These are phyloP conservation scores for Saccopteryx bilineata DNA, from an alignment of 2,113 vertebrate species.

Conservation along the genomic window DNA sequence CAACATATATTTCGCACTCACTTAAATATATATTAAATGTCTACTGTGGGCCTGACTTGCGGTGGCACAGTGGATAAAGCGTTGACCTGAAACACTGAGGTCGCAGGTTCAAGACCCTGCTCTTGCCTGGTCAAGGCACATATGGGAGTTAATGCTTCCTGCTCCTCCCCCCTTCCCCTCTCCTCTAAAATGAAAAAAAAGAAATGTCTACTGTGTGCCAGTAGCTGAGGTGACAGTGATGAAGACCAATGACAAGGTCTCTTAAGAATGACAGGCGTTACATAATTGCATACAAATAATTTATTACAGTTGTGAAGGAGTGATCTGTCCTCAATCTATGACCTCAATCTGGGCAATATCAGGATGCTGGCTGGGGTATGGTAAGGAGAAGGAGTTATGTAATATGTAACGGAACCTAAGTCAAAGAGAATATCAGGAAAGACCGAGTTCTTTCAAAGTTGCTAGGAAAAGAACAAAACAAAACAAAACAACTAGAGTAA, in stretches of 20 bases:
- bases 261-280: background rate
- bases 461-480: background rate
- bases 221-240: background rate
- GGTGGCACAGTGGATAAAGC: too few relatives aligned
- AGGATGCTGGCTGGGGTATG: background rate
- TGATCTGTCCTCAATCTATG: background rate
- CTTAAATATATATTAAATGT: background rate
- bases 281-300: background rate
- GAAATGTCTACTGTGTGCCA: background rate
- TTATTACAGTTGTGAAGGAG: background rate
- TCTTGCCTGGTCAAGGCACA: too few relatives aligned
- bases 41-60: background rate
- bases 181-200: too few relatives aligned
- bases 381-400: background rate
- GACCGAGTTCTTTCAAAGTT: background rate
- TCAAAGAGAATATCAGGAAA: conserved; percentile 11
- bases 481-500: background rate
- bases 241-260: background rate
- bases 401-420: background rate
- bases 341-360: background rate
- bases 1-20: conserved; percentile 1
- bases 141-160: too few relatives aligned
- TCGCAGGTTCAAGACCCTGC: too few relatives aligned
- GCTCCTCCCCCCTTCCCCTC: too few relatives aligned
- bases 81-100: too few relatives aligned